Percentiles rank a stretch among this genome's conserved stretches.
Conservation (phyloP, 2,888 invertebrate species). For the Cyclophora punctaria region DNA sequence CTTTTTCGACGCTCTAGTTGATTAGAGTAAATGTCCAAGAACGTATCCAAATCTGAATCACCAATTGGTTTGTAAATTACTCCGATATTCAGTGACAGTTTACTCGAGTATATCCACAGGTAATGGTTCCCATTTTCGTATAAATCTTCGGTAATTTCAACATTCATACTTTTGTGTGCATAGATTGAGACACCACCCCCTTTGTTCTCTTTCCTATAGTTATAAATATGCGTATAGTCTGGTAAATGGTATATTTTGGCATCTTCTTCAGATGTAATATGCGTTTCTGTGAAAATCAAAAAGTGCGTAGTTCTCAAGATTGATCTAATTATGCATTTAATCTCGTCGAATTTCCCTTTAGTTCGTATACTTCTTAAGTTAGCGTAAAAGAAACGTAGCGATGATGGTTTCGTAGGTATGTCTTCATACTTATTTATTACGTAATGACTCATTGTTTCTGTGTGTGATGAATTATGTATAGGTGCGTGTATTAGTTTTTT, state of each 20-base stretch:
- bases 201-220: conserved; percentile 10
- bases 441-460: background rate
- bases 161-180: conserved; percentile 15
- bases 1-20: background rate
- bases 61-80: conserved; percentile 4
- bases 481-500: conserved; percentile 8
- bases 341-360: conserved; percentile 15
- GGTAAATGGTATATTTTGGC: background rate
- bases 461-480: background rate
- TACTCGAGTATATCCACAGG: conserved; percentile 14
- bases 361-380: conserved; percentile 18
- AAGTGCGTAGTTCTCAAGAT: conserved; percentile 8
- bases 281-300: conserved; percentile 15
- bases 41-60: background rate
- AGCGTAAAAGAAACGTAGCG: conserved; percentile 16
- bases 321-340: conserved; percentile 9
- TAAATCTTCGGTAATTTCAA: conserved; percentile 10
- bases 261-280: conserved; percentile 13
- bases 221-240: conserved; percentile 11
- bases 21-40: background rate
- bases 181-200: conserved; percentile 23
- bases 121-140: conserved; percentile 17
- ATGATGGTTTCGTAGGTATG: conserved; percentile 7
- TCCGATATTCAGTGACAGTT: conserved; percentile 1
- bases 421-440: conserved; percentile 15